Conservation (phyloP, 2,113 vertebrate genomes). For the Crotalus tigris region DNA sequence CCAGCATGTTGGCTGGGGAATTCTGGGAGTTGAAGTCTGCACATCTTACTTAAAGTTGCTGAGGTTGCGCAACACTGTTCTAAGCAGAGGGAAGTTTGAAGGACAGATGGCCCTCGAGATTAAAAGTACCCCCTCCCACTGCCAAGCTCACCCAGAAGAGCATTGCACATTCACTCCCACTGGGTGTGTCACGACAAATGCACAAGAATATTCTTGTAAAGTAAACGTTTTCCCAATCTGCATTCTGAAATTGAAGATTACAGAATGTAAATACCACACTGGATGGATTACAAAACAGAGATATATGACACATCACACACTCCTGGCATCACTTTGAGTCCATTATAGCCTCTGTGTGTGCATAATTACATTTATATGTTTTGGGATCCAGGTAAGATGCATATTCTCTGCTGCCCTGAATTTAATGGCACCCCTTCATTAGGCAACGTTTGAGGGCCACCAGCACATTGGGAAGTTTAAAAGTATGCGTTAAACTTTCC, state of each 20-base stretch:
- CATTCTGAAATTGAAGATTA: neutral
- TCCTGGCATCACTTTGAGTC: neutral
- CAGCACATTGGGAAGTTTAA: neutral
- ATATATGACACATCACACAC: neutral
- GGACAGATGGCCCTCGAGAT: neutral
- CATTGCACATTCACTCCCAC: fast-evolving
- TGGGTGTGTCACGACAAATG: neutral
- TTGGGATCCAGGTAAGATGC: neutral
- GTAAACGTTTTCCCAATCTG: neutral
- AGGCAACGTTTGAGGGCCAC: neutral
- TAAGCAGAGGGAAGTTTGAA: neutral
- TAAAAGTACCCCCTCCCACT: neutral
- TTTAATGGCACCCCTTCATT: neutral
- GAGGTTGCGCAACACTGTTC: neutral
- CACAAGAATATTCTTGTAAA: neutral
- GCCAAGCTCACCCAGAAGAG: neutral
- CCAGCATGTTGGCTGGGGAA: neutral
- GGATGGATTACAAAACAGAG: neutral
- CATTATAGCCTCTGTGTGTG: neutral
- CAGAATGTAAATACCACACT: neutral
- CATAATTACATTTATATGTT: neutral
- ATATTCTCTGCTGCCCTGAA: neutral
- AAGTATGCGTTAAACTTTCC: neutral
- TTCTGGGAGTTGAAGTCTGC: neutral
- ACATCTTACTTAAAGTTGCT: neutral